Evolutionary conservation across 1,140 invertebrate genomes (phyloP), one percentile per base, ranked within the genome.

Genomic region (Diploscapter pachys): DNA sequence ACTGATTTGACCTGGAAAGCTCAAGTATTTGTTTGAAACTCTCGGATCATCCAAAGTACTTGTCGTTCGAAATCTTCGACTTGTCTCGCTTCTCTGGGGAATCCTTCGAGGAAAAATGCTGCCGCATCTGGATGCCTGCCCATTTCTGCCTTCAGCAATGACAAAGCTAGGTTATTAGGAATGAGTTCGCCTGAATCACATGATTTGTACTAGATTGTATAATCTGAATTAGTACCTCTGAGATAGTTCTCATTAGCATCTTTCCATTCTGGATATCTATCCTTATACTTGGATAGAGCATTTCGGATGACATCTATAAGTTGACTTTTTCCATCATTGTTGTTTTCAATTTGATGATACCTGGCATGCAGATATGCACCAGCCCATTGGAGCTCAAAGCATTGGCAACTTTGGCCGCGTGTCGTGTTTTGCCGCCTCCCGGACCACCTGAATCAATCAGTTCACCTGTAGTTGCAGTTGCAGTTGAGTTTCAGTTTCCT

Each of bases 311-410:
- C 62, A 71, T 83, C 82, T 31, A 31, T 31, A 31, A 31, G 31
- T 31, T 31, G 31, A 31, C 31, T 31, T 31, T 31, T 31, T 31
- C 31, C 31, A 31, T 31, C 31, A 31, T 31, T 31, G 31, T 31
- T 31, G 31, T 31, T 31, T 31, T 31, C 31, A 31, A 31, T 31
- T 31, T 31, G 31, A 31, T 31, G 8, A 84, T 70, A 72, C 85
- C 82, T 11, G 83, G 83, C 80, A 85, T 83, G 63, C 83, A 85
- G 67, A 85, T 85, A 66, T 85, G 83, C 4, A 85, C 82, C 11
- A 85, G 78, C 3, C 83, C 83, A 49, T 79, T 59, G 5, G 80
- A 80, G 69, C 73, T 69, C 2, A 85, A 77, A 8, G 75, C 71
- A 51, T 85, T 81, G 13, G 78, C 73, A 9, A 85, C 71, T 51